These are phyloP conservation scores for Spongilla lacustris DNA, from an alignment of 37 sponge, comb jelly and placozoan genomes.

Conservation along the genomic window DNA sequence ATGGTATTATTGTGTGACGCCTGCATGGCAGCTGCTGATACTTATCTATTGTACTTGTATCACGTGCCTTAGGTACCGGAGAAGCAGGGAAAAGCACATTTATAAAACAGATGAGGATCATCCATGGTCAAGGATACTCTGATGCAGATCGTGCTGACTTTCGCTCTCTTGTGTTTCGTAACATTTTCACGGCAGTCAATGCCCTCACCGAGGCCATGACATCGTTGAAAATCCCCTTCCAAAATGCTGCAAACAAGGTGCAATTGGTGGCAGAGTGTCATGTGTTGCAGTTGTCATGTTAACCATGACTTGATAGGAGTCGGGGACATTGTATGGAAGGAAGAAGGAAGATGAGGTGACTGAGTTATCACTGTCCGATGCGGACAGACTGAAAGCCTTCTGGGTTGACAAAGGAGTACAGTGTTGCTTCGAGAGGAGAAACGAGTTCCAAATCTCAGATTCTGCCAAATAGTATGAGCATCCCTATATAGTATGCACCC, in stretches of 20 bases:
- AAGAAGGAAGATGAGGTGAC: constrained; percentile 15
- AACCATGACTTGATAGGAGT: no score
- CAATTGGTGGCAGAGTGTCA: no score
- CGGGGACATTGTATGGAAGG: no score
- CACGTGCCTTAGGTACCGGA: constrained; percentile 83
- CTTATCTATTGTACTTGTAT: not conserved
- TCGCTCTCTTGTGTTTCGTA: constrained; percentile 68
- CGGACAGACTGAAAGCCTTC: constrained; percentile 28
- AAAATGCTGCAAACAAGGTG: constrained; percentile 19
- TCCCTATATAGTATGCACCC: no score
- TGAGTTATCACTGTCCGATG: constrained; percentile 20
- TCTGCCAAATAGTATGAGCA: constrained; percentile 87
- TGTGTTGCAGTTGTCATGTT: no score
- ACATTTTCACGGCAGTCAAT: constrained; percentile 82
- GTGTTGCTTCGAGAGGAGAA: constrained; percentile 84
- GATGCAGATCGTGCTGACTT: constrained; percentile 76
- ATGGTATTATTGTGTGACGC: not conserved
- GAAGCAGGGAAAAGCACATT: constrained; percentile 98
- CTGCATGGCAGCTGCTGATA: not conserved
- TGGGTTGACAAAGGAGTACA: constrained; percentile 72
- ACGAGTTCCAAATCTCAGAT: constrained; percentile 95
- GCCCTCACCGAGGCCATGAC: constrained; percentile 70
- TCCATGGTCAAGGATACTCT: constrained; percentile 95
- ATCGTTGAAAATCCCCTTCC: constrained; percentile 46
- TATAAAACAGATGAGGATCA: constrained; percentile 99